phyloP scores from a whole-genome alignment of 2,113 vertebrate species.

The Eulemur macaco region DNA sequence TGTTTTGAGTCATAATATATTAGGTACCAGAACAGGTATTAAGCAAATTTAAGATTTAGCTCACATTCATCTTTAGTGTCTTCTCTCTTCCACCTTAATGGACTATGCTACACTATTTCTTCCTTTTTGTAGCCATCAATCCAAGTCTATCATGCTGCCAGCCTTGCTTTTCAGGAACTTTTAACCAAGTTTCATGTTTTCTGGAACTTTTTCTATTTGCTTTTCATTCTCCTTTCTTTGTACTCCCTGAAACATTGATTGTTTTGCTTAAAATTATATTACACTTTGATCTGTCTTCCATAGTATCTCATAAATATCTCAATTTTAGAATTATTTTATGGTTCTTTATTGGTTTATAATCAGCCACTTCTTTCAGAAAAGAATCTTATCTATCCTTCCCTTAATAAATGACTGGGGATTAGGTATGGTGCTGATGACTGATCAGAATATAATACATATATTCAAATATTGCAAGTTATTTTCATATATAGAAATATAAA shows the following conservation, averaged over 20 bases:
- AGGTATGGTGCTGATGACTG: not conserved
- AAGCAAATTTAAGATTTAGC: not conserved
- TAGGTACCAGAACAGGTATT: not conserved
- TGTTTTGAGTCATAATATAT: not conserved
- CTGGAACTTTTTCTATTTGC: not conserved
- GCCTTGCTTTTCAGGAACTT: not conserved
- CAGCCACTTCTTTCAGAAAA: not conserved
- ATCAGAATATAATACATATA: not conserved
- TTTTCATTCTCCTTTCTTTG: not conserved
- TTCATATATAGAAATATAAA: not conserved
- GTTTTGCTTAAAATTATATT: not conserved
- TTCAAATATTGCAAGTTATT: not conserved
- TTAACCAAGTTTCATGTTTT: not conserved
- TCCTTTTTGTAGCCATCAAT: not conserved
- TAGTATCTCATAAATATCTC: not conserved
- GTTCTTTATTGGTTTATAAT: not conserved
- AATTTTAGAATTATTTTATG: not conserved
- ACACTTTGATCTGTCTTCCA: not conserved
- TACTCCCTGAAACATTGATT: not conserved
- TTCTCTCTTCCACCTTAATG: not conserved
- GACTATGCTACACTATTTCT: not conserved
- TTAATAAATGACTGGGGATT: not conserved
- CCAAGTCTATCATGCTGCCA: not conserved
- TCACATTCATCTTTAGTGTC: not conserved
- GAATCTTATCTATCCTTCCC: not conserved